These are phyloP conservation scores for Callipepla squamata DNA, from an alignment of 2,113 vertebrate genomes.

Conservation along the genomic window DNA sequence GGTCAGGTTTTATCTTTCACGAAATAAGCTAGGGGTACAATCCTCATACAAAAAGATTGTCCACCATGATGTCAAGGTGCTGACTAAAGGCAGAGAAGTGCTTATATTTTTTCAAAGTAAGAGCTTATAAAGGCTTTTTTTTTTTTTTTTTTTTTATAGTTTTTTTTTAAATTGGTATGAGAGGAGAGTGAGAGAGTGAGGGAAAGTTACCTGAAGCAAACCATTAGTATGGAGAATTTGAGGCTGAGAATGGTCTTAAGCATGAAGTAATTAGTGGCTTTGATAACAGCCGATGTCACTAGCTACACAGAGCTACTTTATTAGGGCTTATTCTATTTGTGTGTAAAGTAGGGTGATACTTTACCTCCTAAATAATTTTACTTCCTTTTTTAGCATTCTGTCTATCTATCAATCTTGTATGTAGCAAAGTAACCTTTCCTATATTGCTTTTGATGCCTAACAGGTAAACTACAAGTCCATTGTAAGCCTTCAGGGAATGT, in stretches of 20 bases:
- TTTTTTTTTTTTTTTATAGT: background rate
- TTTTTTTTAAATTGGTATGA: background rate
- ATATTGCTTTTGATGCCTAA: background rate
- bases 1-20: background rate
- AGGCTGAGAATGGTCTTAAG: background rate
- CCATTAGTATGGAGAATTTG: background rate
- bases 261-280: background rate
- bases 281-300: background rate
- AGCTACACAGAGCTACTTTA: background rate
- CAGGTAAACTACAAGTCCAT: background rate
- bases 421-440: background rate
- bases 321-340: background rate
- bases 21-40: background rate
- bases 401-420: background rate
- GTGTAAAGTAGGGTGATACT: background rate
- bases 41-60: background rate
- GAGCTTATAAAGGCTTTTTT: background rate
- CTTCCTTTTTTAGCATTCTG: background rate
- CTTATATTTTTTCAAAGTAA: background rate
- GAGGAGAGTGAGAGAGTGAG: background rate
- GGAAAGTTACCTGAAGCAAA: background rate
- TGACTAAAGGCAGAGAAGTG: background rate
- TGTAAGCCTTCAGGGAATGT: slow-evolving; percentile 42
- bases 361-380: background rate
- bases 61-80: background rate